These are phyloP conservation scores for Meiosimyza platycephala DNA, from an alignment of 2,888 invertebrate genomes.

Conservation along the genomic window DNA sequence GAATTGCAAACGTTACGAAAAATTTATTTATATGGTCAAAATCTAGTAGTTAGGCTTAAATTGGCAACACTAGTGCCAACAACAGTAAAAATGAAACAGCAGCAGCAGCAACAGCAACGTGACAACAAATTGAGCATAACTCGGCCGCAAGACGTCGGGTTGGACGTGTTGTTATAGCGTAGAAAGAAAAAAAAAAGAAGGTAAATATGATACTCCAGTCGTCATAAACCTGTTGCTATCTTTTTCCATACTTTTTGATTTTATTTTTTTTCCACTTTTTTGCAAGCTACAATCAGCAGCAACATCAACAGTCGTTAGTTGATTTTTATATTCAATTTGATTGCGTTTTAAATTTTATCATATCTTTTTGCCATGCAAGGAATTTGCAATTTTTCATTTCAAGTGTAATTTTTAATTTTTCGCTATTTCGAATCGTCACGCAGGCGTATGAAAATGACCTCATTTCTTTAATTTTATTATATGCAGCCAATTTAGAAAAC, in stretches of 20 bases:
- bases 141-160: slow-evolving; percentile 13
- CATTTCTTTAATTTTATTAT: too few species aligned
- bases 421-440: too few species aligned
- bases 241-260: background rate
- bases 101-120: slow-evolving; percentile 12
- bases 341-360: slow-evolving; percentile 8
- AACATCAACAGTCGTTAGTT: background rate
- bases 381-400: background rate
- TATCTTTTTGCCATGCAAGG: background rate
- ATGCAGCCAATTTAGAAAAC: too few species aligned
- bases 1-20: slow-evolving; percentile 2
- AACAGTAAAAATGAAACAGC: slow-evolving; percentile 12
- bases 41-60: slow-evolving; percentile 13
- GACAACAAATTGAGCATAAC: slow-evolving; percentile 27
- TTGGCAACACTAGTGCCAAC: slow-evolving; percentile 20
- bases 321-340: slow-evolving; percentile 6
- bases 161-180: background rate
- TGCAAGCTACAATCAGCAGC: background rate
- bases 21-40: background rate
- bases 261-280: too few species aligned
- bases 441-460: too few species aligned
- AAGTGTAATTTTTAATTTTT: too few species aligned
- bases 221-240: too few species aligned
- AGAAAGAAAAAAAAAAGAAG: background rate
- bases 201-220: background rate